Base-by-base conservation (phyloP, 2,113 vertebrate species). In the Xiphias gladius region DNA sequence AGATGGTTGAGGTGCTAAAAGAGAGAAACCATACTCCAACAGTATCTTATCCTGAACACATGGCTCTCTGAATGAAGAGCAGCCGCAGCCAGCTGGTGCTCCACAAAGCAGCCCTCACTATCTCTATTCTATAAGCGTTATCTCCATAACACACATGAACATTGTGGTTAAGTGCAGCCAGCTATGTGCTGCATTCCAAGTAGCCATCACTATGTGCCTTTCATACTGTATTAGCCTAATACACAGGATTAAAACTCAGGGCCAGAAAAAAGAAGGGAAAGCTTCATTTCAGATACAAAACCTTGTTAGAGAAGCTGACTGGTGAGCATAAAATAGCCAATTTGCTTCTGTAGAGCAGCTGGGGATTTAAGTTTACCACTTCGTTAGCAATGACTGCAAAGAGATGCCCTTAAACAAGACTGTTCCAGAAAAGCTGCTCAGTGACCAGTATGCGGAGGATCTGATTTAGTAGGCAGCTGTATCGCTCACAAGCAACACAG, bases 101-200 rank as follows among this genome's bases (percentile, higher is more conserved):
- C 35, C 5, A 11, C 71, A 70, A 87, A 81, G 80, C 80, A 67
- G 13, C 2, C 4, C 4, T 61, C 77, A 58, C 67, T n/a, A 48
- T 84, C 69, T 62, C 79, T 66, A 24, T 22, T 81, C 62, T 73
- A 39, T 57, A 10, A 73, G 67, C 57, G 32, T 69, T n/a, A 69
- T 79, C 72, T 83, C 62, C 32, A 61, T 22, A 43, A 64, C 65
- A 65, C 73, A 81, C 62, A 32, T 63, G 55, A 68, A 74, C 50
- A 61, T 54, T 43, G 50, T 50, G 50, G 50, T 48, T 71, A 35
- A 81, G 76, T 14, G 43, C 84, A 82, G 64, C 41, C 57, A 19
- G 74, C 32, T 32, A 17, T 59, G 68, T 17, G 54, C 66, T 73
- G 79, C 81, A 89, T 86, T 63, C 12, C 37, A 79, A 86, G 61